phyloP scores from a whole-genome alignment of 2,797 vertebrate genomes.

The Malacoraja senta region DNA sequence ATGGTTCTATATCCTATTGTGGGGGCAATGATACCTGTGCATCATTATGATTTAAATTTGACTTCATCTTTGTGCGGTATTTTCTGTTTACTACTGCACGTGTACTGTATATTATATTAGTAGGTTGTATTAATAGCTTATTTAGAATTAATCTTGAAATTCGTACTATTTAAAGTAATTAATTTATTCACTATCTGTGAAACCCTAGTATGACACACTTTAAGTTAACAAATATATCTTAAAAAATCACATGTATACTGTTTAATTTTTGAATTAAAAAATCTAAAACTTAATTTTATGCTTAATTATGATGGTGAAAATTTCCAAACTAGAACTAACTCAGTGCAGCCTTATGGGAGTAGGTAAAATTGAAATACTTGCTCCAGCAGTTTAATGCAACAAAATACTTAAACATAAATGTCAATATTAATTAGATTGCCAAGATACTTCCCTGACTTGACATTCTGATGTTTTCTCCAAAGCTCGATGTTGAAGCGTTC shows the following conservation, averaged over 20 bases:
- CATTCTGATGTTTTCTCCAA: constrained; percentile 58
- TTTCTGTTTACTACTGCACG: not conserved
- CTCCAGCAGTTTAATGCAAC: constrained; percentile 19
- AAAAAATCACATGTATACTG: not conserved
- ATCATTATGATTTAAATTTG: not conserved
- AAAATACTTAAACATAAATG: constrained; percentile 64
- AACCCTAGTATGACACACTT: not conserved
- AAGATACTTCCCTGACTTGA: constrained; percentile 65
- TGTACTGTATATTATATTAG: not conserved
- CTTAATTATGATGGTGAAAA: not conserved
- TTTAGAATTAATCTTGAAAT: not conserved
- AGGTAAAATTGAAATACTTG: constrained; percentile 11
- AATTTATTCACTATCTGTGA: not conserved
- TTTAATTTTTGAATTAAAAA: constrained; percentile 8
- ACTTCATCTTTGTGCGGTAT: not conserved
- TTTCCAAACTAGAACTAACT: constrained; percentile 12
- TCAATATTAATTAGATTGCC: constrained; percentile 76
- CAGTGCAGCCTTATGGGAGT: not conserved
- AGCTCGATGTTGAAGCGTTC: constrained; percentile 55
- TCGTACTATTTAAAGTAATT: not conserved
- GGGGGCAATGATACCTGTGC: not conserved
- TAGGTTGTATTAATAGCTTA: not conserved
- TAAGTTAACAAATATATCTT: not conserved
- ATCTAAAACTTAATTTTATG: not conserved
- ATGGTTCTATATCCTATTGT: not conserved